These are phyloP conservation scores for Caranx melampygus DNA, from an alignment of 2,113 vertebrate species.

Conservation along the genomic window DNA sequence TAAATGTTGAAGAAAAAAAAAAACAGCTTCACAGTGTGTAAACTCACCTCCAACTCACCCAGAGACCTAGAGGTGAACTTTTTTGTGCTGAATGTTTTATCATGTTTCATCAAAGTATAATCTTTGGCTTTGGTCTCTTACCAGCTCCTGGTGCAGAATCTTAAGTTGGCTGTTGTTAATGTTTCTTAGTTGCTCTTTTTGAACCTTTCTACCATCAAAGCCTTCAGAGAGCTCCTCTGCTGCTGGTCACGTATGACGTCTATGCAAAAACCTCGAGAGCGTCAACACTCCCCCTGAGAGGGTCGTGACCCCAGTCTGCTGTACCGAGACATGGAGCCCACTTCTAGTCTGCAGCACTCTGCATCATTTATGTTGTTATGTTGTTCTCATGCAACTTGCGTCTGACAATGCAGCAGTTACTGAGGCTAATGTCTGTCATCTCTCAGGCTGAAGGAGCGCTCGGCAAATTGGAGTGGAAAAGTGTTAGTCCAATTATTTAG, in stretches of 20 bases:
- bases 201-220: not conserved
- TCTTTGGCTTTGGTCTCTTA: not conserved
- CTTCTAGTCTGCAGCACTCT: not conserved
- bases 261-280: not conserved
- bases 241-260: not conserved
- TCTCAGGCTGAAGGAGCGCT: conserved; percentile 47
- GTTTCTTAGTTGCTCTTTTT: not conserved
- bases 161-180: not conserved
- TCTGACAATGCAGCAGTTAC: conserved; percentile 28
- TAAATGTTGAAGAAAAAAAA: not conserved
- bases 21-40: not conserved
- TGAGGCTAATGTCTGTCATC: conserved; percentile 40
- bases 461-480: conserved; percentile 59
- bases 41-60: not conserved
- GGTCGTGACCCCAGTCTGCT: not conserved
- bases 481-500: conserved; percentile 64
- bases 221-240: not conserved
- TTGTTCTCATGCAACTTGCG: conserved; percentile 11
- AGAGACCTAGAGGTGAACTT: not conserved
- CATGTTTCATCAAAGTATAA: not conserved
- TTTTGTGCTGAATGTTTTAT: not conserved
- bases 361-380: conserved; percentile 8
- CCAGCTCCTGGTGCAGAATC: not conserved
- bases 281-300: not conserved
- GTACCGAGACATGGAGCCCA: not conserved